Conservation (phyloP, 2,888 invertebrate genomes). For the Ichneumon xanthorius region DNA sequence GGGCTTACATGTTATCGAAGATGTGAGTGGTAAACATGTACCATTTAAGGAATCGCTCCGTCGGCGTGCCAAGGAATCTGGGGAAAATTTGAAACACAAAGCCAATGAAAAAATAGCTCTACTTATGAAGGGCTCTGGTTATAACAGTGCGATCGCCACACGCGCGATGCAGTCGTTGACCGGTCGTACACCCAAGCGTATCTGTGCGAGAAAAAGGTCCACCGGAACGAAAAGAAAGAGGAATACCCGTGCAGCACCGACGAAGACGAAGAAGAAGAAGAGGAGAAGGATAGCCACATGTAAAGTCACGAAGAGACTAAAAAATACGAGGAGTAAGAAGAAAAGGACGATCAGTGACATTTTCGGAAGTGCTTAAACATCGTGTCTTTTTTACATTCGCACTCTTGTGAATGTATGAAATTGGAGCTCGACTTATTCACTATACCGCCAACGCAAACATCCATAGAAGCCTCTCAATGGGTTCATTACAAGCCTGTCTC, state of each 20-base stretch:
- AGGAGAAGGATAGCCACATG: background rate
- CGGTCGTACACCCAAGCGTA: too few species aligned
- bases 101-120: too few species aligned
- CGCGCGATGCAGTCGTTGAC: too few species aligned
- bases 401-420: slow-evolving; percentile 39
- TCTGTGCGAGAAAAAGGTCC: too few species aligned
- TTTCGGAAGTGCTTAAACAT: background rate
- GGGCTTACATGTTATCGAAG: too few species aligned
- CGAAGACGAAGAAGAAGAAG: slow-evolving; percentile 9
- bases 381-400: slow-evolving; percentile 31
- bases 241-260: background rate
- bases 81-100: too few species aligned
- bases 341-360: background rate
- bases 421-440: slow-evolving; percentile 49
- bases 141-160: too few species aligned
- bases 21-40: too few species aligned
- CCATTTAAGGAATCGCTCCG: too few species aligned
- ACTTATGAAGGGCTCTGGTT: too few species aligned
- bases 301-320: background rate
- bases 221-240: background rate
- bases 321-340: background rate
- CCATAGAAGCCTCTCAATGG: slow-evolving; percentile 69
- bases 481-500: too few species aligned
- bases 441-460: slow-evolving; percentile 70
- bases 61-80: too few species aligned